A percentile compares a stretch with the other conserved stretches of the same genome.
Evolutionary conservation across 2,888 invertebrate species (phyloP).

Genomic region (Machimus rusticus): DNA sequence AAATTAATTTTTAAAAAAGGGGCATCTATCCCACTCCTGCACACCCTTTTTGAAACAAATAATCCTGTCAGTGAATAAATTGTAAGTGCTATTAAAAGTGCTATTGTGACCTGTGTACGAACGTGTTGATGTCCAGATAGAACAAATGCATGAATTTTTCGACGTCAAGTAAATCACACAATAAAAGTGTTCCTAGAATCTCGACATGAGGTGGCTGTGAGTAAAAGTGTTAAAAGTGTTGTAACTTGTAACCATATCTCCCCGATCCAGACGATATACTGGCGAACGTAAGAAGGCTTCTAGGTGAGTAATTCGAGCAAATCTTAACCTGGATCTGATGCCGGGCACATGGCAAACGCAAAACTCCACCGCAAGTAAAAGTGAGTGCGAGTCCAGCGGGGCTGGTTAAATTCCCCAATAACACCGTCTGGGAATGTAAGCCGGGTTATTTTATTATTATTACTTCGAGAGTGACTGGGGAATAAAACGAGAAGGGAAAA

Average conservation of each 20-base stretch:
- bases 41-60: neutral
- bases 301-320: neutral
- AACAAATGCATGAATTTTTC: neutral
- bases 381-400: neutral
- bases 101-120: neutral
- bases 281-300: neutral
- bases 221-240: too few species aligned
- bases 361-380: neutral
- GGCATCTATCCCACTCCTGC: too few species aligned
- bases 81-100: neutral
- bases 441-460: conserved; percentile 29
- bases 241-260: neutral
- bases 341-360: neutral
- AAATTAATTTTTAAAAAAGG: too few species aligned
- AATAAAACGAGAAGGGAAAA: neutral
- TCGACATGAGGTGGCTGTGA: neutral
- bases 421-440: conserved; percentile 25
- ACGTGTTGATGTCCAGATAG: neutral
- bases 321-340: neutral
- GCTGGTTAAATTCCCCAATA: neutral
- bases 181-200: neutral
- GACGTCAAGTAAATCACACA: neutral
- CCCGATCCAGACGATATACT: neutral
- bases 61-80: neutral
- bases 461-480: neutral